Conservation (phyloP, 2,888 invertebrate genomes). For the Clusia tigrina region DNA sequence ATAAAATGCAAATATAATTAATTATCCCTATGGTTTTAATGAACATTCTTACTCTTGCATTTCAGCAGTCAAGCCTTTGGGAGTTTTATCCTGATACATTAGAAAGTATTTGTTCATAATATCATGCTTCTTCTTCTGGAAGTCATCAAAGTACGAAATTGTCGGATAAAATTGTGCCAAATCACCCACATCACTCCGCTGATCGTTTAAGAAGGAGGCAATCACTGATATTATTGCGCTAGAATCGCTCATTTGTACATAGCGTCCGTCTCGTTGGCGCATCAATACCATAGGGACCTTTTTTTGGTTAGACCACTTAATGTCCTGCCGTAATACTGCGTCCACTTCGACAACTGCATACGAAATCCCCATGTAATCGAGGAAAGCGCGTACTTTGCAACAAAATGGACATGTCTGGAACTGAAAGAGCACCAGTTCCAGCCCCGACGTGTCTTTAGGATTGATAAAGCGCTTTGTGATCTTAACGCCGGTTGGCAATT, state of each 20-base stretch:
- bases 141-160: constrained; percentile 73
- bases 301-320: constrained; percentile 92
- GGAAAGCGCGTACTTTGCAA: constrained; percentile 86
- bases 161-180: constrained; percentile 80
- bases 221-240: constrained; percentile 91
- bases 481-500: constrained; percentile 66
- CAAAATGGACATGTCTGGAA: constrained; percentile 98
- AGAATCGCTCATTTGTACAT: constrained; percentile 92
- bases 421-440: constrained; percentile 90
- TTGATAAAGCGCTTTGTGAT: constrained; percentile 72
- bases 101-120: constrained; percentile 88
- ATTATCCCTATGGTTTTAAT: neutral
- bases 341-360: constrained; percentile 98
- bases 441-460: constrained; percentile 71
- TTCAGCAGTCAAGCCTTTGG: constrained; percentile 66
- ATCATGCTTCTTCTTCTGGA: constrained; percentile 75
- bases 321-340: constrained; percentile 88
- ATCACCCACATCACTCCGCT: constrained; percentile 70
- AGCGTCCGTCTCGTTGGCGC: constrained; percentile 73
- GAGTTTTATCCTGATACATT: constrained; percentile 75
- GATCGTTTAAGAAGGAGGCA: constrained; percentile 77
- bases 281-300: constrained; percentile 93
- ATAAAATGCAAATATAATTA: no score
- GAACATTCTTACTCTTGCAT: constrained; percentile 69
- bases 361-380: constrained; percentile 91